Conservation (phyloP, 2,113 vertebrate genomes). For the Theristicus caerulescens region DNA sequence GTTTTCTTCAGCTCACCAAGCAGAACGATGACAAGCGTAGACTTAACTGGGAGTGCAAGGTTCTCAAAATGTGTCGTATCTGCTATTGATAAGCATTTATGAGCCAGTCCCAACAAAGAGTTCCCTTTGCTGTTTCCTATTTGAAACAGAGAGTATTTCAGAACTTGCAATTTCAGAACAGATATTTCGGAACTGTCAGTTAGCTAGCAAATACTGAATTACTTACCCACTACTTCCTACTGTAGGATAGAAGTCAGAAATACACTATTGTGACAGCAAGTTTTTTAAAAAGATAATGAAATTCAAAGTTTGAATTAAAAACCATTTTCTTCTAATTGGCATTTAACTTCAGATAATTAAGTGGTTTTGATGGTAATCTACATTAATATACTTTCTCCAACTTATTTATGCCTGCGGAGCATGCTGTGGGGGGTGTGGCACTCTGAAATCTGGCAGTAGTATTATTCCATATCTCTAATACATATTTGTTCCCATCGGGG, state of each 20-base stretch:
- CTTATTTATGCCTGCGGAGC: background rate
- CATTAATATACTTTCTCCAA: background rate
- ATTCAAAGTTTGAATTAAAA: background rate
- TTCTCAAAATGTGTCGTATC: background rate
- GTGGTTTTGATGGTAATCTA: background rate
- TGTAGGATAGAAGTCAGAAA: background rate
- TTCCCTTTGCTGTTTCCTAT: background rate
- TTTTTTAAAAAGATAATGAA: background rate
- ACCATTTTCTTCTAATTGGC: background rate
- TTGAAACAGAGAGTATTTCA: background rate
- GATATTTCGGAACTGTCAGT: background rate
- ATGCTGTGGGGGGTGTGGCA: background rate
- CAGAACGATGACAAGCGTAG: background rate
- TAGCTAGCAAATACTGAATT: background rate
- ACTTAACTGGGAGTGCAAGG: background rate
- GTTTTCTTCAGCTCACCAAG: background rate
- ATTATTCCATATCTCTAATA: background rate
- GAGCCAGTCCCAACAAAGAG: background rate
- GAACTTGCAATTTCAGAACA: background rate
- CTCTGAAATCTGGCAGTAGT: background rate
- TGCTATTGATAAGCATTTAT: background rate
- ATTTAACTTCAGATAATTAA: conserved; percentile 1
- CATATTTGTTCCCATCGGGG: background rate
- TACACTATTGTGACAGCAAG: background rate
- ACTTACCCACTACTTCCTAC: background rate